phyloP scores from a whole-genome alignment of 37 sponge, comb jelly and placozoan species.

The Beroe ovata region DNA sequence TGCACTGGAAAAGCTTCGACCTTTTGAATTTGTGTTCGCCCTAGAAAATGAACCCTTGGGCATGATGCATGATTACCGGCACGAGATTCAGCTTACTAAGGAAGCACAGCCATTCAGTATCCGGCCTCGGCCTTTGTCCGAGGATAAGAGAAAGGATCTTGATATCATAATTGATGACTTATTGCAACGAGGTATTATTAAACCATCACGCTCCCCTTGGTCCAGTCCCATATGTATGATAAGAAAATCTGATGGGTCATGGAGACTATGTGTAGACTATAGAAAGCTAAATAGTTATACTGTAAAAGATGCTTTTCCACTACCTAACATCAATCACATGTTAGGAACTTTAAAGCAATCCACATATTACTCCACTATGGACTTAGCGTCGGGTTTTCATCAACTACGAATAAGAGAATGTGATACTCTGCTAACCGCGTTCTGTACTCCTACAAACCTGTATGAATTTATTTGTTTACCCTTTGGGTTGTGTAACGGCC shows the following conservation, averaged over 20 bases:
- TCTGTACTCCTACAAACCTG: constrained; percentile 66
- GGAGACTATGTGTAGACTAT: constrained; percentile 71
- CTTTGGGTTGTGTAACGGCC: constrained; percentile 70
- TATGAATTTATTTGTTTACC: constrained; percentile 70
- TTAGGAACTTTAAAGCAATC: constrained; percentile 68
- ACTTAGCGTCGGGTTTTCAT: constrained; percentile 70
- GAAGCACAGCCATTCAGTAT: background rate
- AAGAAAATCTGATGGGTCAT: background rate
- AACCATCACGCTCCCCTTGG: constrained; percentile 70
- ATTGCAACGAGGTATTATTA: constrained; percentile 69
- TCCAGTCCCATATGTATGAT: constrained; percentile 70
- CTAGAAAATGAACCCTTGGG: constrained; percentile 17
- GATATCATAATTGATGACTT: constrained; percentile 33
- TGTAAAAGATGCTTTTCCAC: constrained; percentile 68
- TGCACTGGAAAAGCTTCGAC: background rate
- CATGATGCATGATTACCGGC: background rate
- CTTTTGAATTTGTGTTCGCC: constrained; percentile 8
- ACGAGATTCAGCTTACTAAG: background rate
- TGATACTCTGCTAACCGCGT: constrained; percentile 67
- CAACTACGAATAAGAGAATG: constrained; percentile 61
- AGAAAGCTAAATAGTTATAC: constrained; percentile 69
- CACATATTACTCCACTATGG: constrained; percentile 68
- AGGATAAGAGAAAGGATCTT: background rate
- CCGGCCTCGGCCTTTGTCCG: constrained; percentile 5
- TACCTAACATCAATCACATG: constrained; percentile 71